These are phyloP conservation scores for Camponotus pennsylvanicus DNA, from an alignment of 1,140 invertebrate genomes.

Conservation along the genomic window DNA sequence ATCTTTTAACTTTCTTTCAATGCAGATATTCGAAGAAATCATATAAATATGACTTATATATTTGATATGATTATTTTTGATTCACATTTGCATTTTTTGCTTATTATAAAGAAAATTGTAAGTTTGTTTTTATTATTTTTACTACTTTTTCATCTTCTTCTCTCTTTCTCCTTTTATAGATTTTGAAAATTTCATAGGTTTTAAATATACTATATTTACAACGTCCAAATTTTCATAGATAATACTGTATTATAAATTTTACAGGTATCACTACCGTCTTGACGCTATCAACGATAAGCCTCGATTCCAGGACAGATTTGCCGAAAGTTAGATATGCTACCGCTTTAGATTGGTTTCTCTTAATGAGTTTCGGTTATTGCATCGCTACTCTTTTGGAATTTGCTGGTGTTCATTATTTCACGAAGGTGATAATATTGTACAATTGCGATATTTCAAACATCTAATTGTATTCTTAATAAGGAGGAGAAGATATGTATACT, in stretches of 20 bases:
- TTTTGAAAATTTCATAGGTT: neutral
- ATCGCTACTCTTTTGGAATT: slow-evolving; percentile 97
- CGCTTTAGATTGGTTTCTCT: slow-evolving; percentile 96
- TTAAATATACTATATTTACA: no score
- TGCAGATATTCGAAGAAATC: neutral
- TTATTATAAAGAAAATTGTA: neutral
- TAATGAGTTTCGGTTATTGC: slow-evolving; percentile 97
- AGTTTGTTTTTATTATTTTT: neutral
- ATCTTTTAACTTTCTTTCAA: neutral
- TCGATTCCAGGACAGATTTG: slow-evolving; percentile 96
- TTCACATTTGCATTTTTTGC: neutral
- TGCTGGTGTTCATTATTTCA: slow-evolving; percentile 97
- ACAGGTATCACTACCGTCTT: slow-evolving; percentile 96
- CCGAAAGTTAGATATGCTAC: slow-evolving; percentile 97
- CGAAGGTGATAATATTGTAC: slow-evolving; percentile 88
- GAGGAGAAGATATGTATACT: neutral
- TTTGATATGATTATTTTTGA: neutral
- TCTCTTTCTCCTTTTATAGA: neutral
- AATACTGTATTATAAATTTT: slow-evolving; percentile 33
- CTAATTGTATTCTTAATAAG: neutral
- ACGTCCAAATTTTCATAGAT: neutral
- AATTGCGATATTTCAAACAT: neutral
- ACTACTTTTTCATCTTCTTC: neutral
- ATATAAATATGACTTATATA: neutral
- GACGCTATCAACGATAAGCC: slow-evolving; percentile 95